phyloP scores from a whole-genome alignment of 2,113 vertebrate species.

The Rhodinocichla rosea region DNA sequence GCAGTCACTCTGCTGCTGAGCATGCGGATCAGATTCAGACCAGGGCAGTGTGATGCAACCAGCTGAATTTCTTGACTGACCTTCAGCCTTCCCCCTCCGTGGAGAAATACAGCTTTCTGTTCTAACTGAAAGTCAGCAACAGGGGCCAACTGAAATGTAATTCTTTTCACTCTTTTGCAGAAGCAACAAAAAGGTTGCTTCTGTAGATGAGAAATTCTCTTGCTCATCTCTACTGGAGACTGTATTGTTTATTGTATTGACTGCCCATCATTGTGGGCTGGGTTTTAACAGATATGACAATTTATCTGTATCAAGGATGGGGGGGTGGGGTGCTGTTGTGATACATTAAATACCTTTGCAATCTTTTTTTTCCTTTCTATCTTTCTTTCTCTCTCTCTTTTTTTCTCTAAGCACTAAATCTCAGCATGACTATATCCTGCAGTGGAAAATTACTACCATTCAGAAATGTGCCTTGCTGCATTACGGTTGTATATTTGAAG shows the following conservation, averaged over 20 bases:
- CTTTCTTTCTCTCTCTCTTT: neutral
- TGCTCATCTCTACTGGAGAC: conserved; percentile 11
- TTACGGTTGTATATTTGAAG: conserved; percentile 13
- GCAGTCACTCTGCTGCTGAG: neutral
- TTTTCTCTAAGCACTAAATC: conserved; percentile 11
- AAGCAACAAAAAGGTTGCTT: conserved; percentile 18
- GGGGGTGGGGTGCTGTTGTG: neutral
- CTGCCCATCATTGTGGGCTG: conserved; percentile 55
- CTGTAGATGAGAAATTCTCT: conserved; percentile 44
- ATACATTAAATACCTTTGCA: conserved; percentile 63
- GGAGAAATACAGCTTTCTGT: neutral
- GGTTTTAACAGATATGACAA: conserved; percentile 67
- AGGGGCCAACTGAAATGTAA: neutral
- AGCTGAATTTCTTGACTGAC: conserved; percentile 31
- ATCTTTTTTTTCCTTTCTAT: neutral
- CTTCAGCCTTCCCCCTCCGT: neutral
- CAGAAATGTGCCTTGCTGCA: conserved; percentile 42
- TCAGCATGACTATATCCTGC: conserved; percentile 44
- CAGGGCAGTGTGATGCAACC: neutral
- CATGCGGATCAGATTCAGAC: neutral
- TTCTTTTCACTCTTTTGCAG: conserved; percentile 19
- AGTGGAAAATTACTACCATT: conserved; percentile 46
- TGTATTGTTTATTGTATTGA: conserved; percentile 66
- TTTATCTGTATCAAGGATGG: conserved; percentile 37
- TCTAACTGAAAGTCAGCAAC: neutral